Base-by-base conservation (phyloP, 1,140 invertebrate genomes). In the Muscidifurax raptorellus region DNA sequence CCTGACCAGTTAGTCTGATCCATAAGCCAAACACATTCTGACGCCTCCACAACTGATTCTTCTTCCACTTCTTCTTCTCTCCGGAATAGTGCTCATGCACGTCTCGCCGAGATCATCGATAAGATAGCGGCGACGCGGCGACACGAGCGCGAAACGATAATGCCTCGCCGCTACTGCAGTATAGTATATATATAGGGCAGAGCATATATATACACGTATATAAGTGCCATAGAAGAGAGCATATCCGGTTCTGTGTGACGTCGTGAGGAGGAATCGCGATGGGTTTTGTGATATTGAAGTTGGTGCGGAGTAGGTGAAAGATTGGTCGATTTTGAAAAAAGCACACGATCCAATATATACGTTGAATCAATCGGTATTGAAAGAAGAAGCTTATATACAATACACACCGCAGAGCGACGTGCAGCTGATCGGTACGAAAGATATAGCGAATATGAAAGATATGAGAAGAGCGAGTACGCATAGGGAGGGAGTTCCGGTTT, bases 121-220 rank as follows among this genome's bases (percentile, higher is more conserved):
- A 84, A 84, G 83, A 84, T 84, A 84, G 25, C 22, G 71, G 52
- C 6, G 1, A 2, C 25, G 18, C 18, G 27, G 75, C 76, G 82
- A 84, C 82, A 79, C 82, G 75, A 79, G 44, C 82, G 77, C 82
- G 1, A 59, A 84, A 80, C 66, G 82, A 84, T 84, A 78, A 79
- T 84, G 67, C 83, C 76, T 77, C 44, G 40, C 2, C 47, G 52
- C n/a, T n/a, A n/a, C n/a, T n/a, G n/a, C n/a, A n/a, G n/a, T n/a
- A n/a, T n/a, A n/a, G n/a, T n/a, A n/a, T n/a, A n/a, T n/a, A n/a
- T n/a, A n/a, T n/a, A n/a, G 1, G 59, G 59, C 59, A 22, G 36
- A 40, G 44, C 44, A 4, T 13, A 47, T 40, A 40, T 9, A 3
- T 40, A 9, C 9, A 40, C 36, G 13, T 64, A n/a, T 22, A n/a